These are phyloP conservation scores for Drosophila virilis DNA, from an alignment of 1,140 invertebrate genomes.

Conservation along the genomic window DNA sequence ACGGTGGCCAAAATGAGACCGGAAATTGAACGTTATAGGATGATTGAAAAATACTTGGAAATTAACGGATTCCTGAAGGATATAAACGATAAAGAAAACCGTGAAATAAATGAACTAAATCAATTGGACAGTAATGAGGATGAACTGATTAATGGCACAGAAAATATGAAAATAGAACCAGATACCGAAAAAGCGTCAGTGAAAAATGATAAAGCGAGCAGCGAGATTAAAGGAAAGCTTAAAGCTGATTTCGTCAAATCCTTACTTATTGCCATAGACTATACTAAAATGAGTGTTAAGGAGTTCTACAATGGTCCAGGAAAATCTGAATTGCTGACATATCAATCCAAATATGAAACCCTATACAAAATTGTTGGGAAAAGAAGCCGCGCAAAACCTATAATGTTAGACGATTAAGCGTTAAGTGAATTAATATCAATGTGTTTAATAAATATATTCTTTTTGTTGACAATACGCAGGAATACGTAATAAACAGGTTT, in stretches of 20 bases:
- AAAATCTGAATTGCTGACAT: conserved; percentile 9
- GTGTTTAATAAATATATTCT: too few species aligned
- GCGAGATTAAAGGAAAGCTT: background rate
- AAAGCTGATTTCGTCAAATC: background rate
- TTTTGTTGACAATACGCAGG: too few species aligned
- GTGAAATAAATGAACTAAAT: too few species aligned
- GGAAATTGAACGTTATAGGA: conserved; percentile 4
- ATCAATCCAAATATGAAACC: conserved; percentile 7
- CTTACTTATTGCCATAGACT: conserved; percentile 10
- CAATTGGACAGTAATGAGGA: too few species aligned
- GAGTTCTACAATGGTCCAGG: conserved; percentile 31
- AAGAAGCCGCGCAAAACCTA: too few species aligned
- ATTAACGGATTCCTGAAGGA: conserved; percentile 3
- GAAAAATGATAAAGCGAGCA: too few species aligned
- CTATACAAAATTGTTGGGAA: conserved; percentile 10
- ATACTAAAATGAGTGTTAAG: background rate
- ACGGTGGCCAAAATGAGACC: background rate
- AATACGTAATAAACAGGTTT: too few species aligned
- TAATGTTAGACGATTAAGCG: too few species aligned
- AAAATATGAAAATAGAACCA: background rate
- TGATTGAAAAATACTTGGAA: conserved; percentile 15
- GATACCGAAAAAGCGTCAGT: too few species aligned
- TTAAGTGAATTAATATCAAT: too few species aligned
- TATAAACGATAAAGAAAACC: background rate
- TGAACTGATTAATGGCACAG: background rate